Evolutionary conservation across 1,140 invertebrate species (phyloP), one percentile per base, ranked within the genome.

Genomic region (Drosophila tsacasi): DNA sequence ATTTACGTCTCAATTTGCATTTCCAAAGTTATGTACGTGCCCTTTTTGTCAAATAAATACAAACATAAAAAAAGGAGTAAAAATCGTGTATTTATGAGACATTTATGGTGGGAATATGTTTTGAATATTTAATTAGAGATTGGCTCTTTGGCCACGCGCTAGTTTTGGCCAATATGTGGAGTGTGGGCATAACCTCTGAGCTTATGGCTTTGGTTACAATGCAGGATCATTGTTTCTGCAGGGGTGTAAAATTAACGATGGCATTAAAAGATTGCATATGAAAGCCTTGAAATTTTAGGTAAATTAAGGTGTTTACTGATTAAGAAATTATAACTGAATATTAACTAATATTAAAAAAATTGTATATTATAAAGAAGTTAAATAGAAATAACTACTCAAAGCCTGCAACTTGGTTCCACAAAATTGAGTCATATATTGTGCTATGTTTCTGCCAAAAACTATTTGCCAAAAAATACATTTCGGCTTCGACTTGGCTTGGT

Each of bases 51-150:
- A 63, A 85, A 84, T 39, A 73, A 49, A 59, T 21, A 39, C 49
- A 72, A 57, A 40, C 32, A 52, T 19, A 47, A 57, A 58, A 69
- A 59, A 55, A 39, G 10, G 30, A 66, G 21, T 25, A 39, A 39
- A 62, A 37, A 50, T 73, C 37, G 46, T 60, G 58, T 71, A 71
- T 82, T 86, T 85, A 79, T 86, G 82, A 49, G 83, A 86, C 83
- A 86, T 79, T 85, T 82, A 82, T 85, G 79, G 69, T 76, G 65
- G 61, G 78, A 82, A 86, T 82, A 82, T 86, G 83, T 50, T 85
- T 86, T 76, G 83, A 86, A 86, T 85, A 68, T 71, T 59, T 82
- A 79, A 86, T 86, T 71, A 19, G 42, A 23, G 27, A 39, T 52
- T 49, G 40, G 8, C 40, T 39, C 32, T 46, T 63, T 77, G 57